Evolutionary conservation across 1,140 invertebrate species (phyloP).

Genomic region (Matsumurasca onukii): DNA sequence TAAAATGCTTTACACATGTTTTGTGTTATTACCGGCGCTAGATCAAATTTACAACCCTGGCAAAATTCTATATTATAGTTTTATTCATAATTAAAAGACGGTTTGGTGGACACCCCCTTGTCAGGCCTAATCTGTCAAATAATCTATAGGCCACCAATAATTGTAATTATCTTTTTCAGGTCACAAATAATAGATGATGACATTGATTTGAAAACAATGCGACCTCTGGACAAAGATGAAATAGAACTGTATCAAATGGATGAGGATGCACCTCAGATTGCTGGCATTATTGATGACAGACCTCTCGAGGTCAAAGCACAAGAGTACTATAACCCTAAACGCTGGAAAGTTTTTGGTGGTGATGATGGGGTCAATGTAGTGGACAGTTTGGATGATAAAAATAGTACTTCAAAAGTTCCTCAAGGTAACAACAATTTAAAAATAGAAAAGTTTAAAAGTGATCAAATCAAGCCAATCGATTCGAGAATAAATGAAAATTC

Average conservation of each 20-base stretch:
- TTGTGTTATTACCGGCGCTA: too few relatives aligned
- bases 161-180: too few relatives aligned
- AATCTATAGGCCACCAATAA: too few relatives aligned
- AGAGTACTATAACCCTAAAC: slow-evolving; percentile 62
- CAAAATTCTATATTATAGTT: too few relatives aligned
- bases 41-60: too few relatives aligned
- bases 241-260: slow-evolving; percentile 65
- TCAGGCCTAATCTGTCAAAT: too few relatives aligned
- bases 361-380: slow-evolving; percentile 42
- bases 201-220: slow-evolving; percentile 64
- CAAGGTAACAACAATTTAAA: not conserved
- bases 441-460: too few relatives aligned
- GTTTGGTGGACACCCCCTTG: too few relatives aligned
- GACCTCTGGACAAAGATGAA: slow-evolving; percentile 62
- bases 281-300: slow-evolving; percentile 86
- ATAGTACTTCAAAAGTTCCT: not conserved
- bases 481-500: not conserved
- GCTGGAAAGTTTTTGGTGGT: slow-evolving; percentile 69
- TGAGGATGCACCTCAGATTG: slow-evolving; percentile 88
- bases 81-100: too few relatives aligned
- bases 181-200: slow-evolving; percentile 91
- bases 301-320: slow-evolving; percentile 64
- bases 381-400: not conserved
- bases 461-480: not conserved
- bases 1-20: too few relatives aligned